Evolutionary conservation across 2,797 vertebrate genomes (phyloP).

Genomic region (Spondyliosoma cantharus): DNA sequence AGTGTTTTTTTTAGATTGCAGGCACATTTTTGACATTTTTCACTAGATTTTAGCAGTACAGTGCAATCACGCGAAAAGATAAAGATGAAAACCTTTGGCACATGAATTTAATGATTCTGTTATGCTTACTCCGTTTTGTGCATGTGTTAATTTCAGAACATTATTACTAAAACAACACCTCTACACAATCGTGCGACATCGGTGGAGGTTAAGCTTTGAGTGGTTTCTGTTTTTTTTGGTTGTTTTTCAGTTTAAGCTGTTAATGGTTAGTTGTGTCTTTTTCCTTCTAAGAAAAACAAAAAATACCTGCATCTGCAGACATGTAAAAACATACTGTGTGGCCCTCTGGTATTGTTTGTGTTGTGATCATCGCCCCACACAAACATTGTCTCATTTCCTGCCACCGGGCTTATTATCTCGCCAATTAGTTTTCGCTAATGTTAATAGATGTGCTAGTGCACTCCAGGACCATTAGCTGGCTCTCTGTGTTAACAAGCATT

Average conservation of each 20-base stretch:
- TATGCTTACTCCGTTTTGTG: not conserved
- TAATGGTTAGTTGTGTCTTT: not conserved
- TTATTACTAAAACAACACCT: not conserved
- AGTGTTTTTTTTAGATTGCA: not conserved
- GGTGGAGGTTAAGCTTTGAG: not conserved
- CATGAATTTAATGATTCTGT: not conserved
- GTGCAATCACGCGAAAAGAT: not conserved
- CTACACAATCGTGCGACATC: not conserved
- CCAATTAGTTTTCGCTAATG: constrained; percentile 83
- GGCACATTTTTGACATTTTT: not conserved
- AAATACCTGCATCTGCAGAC: constrained; percentile 25
- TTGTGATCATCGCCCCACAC: constrained; percentile 69
- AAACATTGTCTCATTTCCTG: constrained; percentile 81
- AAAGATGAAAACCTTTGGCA: not conserved
- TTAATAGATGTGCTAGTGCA: constrained; percentile 81
- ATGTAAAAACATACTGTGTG: constrained; percentile 39
- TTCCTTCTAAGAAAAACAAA: not conserved
- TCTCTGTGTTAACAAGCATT: constrained; percentile 78
- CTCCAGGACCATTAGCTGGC: constrained; percentile 81
- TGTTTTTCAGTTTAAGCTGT: constrained; percentile 6
- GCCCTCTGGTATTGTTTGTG: constrained; percentile 62
- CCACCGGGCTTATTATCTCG: constrained; percentile 81
- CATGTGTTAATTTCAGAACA: not conserved
- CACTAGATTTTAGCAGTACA: not conserved
- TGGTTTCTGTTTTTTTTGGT: not conserved